phyloP scores from a whole-genome alignment of 2,797 vertebrate genomes.

The Sebastiscus tertius region DNA sequence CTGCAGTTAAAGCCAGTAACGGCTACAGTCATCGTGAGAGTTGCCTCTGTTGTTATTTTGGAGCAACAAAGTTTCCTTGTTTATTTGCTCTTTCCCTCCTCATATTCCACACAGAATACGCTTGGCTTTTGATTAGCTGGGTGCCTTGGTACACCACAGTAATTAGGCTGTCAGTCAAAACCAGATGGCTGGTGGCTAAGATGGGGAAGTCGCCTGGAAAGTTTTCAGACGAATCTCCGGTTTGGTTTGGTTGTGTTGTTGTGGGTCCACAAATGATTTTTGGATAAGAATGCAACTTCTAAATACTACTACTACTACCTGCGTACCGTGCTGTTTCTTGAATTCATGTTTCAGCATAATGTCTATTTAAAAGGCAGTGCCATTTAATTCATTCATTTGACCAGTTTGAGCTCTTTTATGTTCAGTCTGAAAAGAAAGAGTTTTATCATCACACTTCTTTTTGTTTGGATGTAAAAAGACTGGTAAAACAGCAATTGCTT shows the following conservation, averaged over 20 bases:
- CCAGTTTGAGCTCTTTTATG: not conserved
- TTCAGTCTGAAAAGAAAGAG: not conserved
- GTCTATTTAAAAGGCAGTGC: not conserved
- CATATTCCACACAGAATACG: constrained; percentile 64
- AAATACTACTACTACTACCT: not conserved
- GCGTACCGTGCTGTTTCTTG: not conserved
- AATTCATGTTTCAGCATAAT: not conserved
- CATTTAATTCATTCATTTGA: not conserved
- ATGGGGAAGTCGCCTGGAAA: constrained; percentile 52
- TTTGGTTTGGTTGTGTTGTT: constrained; percentile 51
- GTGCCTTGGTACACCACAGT: constrained; percentile 70
- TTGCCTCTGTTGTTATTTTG: constrained; percentile 47
- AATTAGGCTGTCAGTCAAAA: constrained; percentile 87
- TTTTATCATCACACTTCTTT: not conserved
- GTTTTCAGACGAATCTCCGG: constrained; percentile 57
- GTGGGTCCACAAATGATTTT: constrained; percentile 28
- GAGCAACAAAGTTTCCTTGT: constrained; percentile 49
- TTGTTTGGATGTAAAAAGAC: not conserved
- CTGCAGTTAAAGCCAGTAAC: constrained; percentile 26
- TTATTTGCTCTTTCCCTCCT: constrained; percentile 48
- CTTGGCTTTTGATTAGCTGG: constrained; percentile 79
- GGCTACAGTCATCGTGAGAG: constrained; percentile 3
- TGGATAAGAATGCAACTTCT: not conserved
- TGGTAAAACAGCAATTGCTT: not conserved
- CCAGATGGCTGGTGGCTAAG: constrained; percentile 69